phyloP scores from a whole-genome alignment of 2,888 invertebrate genomes.

The Epistrophe grossulariae region DNA sequence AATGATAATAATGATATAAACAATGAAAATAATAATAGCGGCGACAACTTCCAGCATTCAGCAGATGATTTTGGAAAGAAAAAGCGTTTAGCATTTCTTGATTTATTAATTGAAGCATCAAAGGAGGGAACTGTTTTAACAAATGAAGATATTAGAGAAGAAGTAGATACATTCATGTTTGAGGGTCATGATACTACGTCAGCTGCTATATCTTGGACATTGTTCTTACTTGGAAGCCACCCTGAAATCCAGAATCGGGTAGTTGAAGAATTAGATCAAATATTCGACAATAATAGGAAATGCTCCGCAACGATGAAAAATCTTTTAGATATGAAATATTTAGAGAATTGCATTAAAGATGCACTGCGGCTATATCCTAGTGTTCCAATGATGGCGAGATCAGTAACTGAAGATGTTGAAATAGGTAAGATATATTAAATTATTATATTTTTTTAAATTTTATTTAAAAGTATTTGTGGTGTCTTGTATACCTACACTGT shows the following conservation, averaged over 20 bases:
- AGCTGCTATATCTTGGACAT: conserved; percentile 84
- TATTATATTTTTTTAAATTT: no score
- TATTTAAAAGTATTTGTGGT: no score
- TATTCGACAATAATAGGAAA: conserved; percentile 83
- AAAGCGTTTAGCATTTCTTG: conserved; percentile 86
- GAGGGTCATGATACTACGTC: conserved; percentile 85
- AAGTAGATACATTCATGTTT: conserved; percentile 88
- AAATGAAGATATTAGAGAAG: conserved; percentile 85
- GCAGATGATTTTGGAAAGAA: conserved; percentile 83
- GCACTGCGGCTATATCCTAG: conserved; percentile 88
- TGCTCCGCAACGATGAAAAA: conserved; percentile 85
- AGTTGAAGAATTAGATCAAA: conserved; percentile 84
- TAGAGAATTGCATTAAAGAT: conserved; percentile 90
- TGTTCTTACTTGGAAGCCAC: conserved; percentile 82
- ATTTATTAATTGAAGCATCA: conserved; percentile 86
- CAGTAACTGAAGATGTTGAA: conserved; percentile 85
- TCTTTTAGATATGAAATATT: conserved; percentile 87
- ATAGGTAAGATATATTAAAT: conserved; percentile 84
- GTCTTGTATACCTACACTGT: no score
- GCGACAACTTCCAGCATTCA: conserved; percentile 77
- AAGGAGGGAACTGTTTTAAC: conserved; percentile 84
- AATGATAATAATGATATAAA: conserved; percentile 77
- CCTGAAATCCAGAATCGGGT: conserved; percentile 84
- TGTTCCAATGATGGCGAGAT: conserved; percentile 87
- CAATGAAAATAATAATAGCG: conserved; percentile 75